Evolutionary conservation across 2,888 invertebrate species (phyloP), one percentile per base, ranked within the genome.

Genomic region (Protophormia terraenovae): DNA sequence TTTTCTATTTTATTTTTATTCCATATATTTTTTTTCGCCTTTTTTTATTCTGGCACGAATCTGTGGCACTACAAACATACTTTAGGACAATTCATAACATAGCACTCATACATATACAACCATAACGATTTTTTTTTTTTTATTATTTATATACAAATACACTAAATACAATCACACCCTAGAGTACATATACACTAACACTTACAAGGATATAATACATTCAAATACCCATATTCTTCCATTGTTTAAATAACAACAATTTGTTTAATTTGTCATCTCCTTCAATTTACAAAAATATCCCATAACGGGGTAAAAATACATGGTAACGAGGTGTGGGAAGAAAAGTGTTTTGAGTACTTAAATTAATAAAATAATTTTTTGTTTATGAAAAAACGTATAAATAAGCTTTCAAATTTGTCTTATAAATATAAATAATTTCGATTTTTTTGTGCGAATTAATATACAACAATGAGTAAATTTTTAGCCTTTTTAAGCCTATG

Each of bases 221-320:
- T 22, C 19, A 78, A 75, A 78, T 71, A 71, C 0, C 62, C 62
- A 72, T 69, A 62, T 67, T 41, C 38, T 64, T 69, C 73, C 22
- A 82, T 85, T 82, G 85, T 82, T 85, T 75, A 78, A 78, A 85
- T 78, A 71, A 71, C 29, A 85, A 78, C 85, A 85, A 85, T 82
- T 85, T 82, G 78, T 82, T 85, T 85, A 85, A 85, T 85, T 85
- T 82, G 85, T 85, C 85, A 78, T 85, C 81, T 78, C 81, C 81
- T 85, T 82, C 73, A 82, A 69, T 85, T 81, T 67, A 69, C 67
- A 81, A 73, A 73, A 81, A 73, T 73, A 69, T 67, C 55, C 69
- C 55, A 62, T 55, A 81, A 81, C 69, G 80, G 69, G 16, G 32
- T 82, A 71, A 55, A 69, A 76, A 41, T 60, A 24, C 55, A 58